Evolutionary conservation across 2,888 invertebrate genomes (phyloP).

Genomic region (Morinoia aosen): DNA sequence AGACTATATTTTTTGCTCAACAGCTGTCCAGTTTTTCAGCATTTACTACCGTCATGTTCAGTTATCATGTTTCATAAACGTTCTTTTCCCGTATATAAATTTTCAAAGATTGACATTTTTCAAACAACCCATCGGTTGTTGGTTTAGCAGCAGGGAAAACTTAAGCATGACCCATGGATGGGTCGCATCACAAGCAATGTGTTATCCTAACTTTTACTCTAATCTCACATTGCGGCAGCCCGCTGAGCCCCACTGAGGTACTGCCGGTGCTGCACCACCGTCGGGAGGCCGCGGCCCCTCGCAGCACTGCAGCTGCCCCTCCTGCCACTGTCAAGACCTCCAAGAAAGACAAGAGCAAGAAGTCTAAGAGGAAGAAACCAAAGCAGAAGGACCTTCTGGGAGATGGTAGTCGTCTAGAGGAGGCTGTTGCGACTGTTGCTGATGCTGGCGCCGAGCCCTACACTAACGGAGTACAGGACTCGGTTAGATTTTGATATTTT

Average conservation of each 20-base stretch:
- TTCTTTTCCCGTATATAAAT: too few relatives aligned
- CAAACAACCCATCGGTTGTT: too few relatives aligned
- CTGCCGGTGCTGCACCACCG: conserved; percentile 53
- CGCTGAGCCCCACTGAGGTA: conserved; percentile 53
- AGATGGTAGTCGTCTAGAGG: too few relatives aligned
- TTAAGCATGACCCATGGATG: too few relatives aligned
- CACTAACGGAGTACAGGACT: background rate
- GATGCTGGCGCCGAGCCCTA: background rate
- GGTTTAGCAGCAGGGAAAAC: too few relatives aligned
- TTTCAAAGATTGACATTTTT: too few relatives aligned
- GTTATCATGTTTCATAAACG: too few relatives aligned
- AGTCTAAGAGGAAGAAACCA: conserved; percentile 68
- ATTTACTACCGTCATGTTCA: too few relatives aligned
- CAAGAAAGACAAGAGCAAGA: conserved; percentile 74
- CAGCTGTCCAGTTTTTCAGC: too few relatives aligned
- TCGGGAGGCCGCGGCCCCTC: background rate
- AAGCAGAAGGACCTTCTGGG: conserved; percentile 56
- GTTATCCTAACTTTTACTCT: too few relatives aligned
- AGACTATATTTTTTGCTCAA: too few relatives aligned
- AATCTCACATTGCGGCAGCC: conserved; percentile 28
- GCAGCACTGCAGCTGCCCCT: background rate
- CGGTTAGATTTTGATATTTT: background rate
- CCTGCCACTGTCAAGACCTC: conserved; percentile 69
- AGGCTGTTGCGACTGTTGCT: background rate
- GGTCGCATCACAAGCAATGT: too few relatives aligned